Evolutionary conservation across 2,113 vertebrate genomes (phyloP), one percentile per base, ranked within the genome.

Genomic region (Columba livia): DNA sequence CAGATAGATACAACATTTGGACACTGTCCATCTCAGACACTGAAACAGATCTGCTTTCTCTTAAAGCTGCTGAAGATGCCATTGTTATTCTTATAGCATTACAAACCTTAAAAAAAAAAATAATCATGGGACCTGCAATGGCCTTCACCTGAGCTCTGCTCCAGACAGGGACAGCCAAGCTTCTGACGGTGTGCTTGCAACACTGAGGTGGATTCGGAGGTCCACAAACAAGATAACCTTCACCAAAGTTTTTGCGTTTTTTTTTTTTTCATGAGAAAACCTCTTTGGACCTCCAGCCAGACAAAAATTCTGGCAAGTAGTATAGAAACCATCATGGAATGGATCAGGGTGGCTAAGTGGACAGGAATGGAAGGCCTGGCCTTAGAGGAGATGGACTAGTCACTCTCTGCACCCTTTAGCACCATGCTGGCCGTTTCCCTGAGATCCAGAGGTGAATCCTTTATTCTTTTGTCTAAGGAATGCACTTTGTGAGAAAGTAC

Each of bases 141-240:
- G 8, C n/a, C 12, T 61, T 92, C 47, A n/a, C 31, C 21, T 24
- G 23, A 73, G 31, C 9, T 79, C 44, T 61, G 2, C 19, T 61
- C 24, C 48, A n/a, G 25, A 12, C 19, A 54, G 15, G 20, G 36
- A 44, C 12, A 61, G 6, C 13, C 34, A 15, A 44, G 7, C 10
- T 42, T 25, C 18, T 24, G 17, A 23, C 0, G 0, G 17, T 18
- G 2, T 10, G 10, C 28, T 72, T 62, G 36, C 23, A 75, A 85
- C 70, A 10, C n/a, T 85, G 36, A 57, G n/a, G 23, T n/a, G 36
- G 31, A 28, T 85, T 85, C 62, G 73, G 53, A 88, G 36, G 10
- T 85, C 57, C 19, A 8, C 5, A 85, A 92, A 75, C 34, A 69
- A 60, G 17, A 38, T 17, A 71, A 51, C 2, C 2, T 25, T 61